Evolutionary conservation across 2,797 vertebrate species (phyloP), one percentile per base, ranked within the genome.

Genomic region (Bovichtus variegatus): DNA sequence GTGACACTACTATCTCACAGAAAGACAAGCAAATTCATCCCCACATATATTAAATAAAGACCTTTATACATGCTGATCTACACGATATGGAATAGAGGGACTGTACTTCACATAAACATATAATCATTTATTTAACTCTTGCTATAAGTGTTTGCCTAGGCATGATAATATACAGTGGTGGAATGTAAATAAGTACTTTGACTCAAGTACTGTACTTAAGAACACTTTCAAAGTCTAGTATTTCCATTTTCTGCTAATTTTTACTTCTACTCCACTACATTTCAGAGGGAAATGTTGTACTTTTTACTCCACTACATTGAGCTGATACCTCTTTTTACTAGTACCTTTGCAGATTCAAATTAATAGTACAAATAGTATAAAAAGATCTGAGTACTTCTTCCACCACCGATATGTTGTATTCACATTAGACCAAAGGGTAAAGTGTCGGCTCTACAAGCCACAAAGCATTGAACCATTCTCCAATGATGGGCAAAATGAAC

Each of bases 401-500:
- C 27, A 27, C 27, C 27, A 27, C 27, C 5, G 5, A 34, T 69
- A 72, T 72, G 10, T 65, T 54, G 9, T 36, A 43, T 69, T 77
- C 50, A 63, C 43, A 57, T 70, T 11, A 67, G 8, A 57, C 46
- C 40, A 72, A 63, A 64, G 53, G 38, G 5, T 53, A 67, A 67
- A 75, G 6, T 77, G 51, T 74, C 1, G 27, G 25, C 16, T 59
- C 25, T 13, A 60, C 12, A 51, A 50, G 54, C 65, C 68, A 66
- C 16, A 9, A 44, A 64, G 61, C 76, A 64, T 8, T 71, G 65
- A 64, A 57, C 18, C 29, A 53, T 49, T 66, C 6, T 76, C 49
- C 63, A 62, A 15, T 78, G 71, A 77, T 76, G 38, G 64, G 51
- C 44, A 73, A 72, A 80, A 78, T 79, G 31, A 74, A 71, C 71